A percentile compares a stretch with the other conserved stretches of the same genome.
Conservation (phyloP, 2,888 invertebrate genomes). For the Drosophila diplacantha region DNA sequence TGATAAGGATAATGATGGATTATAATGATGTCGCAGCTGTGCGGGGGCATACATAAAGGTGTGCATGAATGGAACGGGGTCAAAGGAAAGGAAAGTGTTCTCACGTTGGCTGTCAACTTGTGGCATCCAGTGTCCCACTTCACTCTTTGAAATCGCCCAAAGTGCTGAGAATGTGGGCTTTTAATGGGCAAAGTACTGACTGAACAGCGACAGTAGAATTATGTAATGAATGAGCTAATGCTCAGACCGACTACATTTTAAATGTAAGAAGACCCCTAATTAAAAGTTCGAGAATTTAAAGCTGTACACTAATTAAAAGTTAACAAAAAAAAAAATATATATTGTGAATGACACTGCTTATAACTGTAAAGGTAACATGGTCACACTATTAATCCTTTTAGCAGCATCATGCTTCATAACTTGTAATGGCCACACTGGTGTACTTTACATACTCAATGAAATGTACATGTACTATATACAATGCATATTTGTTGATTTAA, state of each 20-base stretch:
- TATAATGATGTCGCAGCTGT: constrained; percentile 12
- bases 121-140: constrained; percentile 16
- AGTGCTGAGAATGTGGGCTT: constrained; percentile 6
- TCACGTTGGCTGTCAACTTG: constrained; percentile 21
- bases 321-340: not conserved
- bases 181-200: constrained; percentile 13
- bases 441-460: not conserved
- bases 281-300: not conserved
- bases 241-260: not conserved
- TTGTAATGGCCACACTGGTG: not conserved
- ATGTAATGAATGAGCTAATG: constrained; percentile 1
- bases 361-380: not conserved
- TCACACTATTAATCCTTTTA: not conserved
- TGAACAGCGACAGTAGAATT: constrained; percentile 5
- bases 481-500: not conserved
- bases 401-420: not conserved
- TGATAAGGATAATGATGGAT: constrained; percentile 13
- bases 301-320: not conserved
- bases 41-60: constrained; percentile 2
- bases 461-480: not conserved
- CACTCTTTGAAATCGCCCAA: constrained; percentile 23
- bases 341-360: not conserved
- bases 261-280: not conserved
- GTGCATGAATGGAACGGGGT: constrained; percentile 31
- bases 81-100: constrained; percentile 28